Evolutionary conservation across 2,888 invertebrate species (phyloP), one percentile per base, ranked within the genome.

Genomic region (Podotricha telesiphe): DNA sequence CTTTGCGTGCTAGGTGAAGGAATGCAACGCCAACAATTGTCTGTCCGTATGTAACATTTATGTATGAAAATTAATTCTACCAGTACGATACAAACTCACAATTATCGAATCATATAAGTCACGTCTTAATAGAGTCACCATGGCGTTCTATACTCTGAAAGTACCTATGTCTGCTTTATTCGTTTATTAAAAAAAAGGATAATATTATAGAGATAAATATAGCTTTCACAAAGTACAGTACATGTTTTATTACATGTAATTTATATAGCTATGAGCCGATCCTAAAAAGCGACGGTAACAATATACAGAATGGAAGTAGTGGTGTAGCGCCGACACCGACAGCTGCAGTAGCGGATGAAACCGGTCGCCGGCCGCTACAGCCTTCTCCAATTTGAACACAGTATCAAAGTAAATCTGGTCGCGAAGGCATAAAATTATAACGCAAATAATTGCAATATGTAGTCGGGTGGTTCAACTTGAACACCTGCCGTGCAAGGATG

Each of bases 261-360:
- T 55, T 55, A 55, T 55, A 55, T 13, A 13, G 55, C 8, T 17
- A 7, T n/a, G 40, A n/a, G 59, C 20, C n/a, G 45, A 45, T 42
- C 10, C 11, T 7, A 37, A 55, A 37, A 65, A 17, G n/a, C 19
- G 13, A 42, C 37, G 58, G 28, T 34, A 58, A 48, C 37, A 20
- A 58, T 47, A 42, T 48, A 22, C n/a, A 37, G 11, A 37, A 19
- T 28, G 56, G 47, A 55, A 55, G 55, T 19, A 34, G 47, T 19
- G 20, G 48, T 50, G 64, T 50, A 64, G 22, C 56, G 11, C 42
- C n/a, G 45, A 59, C 59, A 22, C 22, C 55, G 68, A 56, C 68
- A 68, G 68, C 68, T 68, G 68, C 68, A 62, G 56, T 37, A 55
- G 63, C 64, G 51, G 40, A 50, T 42, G 58, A 56, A 68, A 68